Conservation (phyloP, 2,888 invertebrate species). For the Chrysomela aeneicollis region DNA sequence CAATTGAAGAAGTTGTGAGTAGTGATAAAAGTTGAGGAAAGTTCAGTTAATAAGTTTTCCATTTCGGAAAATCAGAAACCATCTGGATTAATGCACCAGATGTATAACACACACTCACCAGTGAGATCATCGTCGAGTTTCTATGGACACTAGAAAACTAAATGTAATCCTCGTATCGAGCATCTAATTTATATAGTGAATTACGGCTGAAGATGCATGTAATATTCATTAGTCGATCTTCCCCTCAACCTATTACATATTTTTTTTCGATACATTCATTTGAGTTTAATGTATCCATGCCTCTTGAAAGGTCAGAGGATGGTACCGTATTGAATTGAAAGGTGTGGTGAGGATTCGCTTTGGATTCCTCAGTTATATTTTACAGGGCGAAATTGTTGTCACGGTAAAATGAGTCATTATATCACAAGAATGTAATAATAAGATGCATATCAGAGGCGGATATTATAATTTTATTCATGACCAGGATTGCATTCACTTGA, state of each 20-base stretch:
- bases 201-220: constrained; percentile 23
- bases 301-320: constrained; percentile 36
- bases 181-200: constrained; percentile 32
- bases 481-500: background rate
- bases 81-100: no score
- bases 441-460: background rate
- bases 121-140: constrained; percentile 29
- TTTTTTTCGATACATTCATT: constrained; percentile 39
- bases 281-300: constrained; percentile 33
- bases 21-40: no score
- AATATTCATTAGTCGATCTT: constrained; percentile 24
- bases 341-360: constrained; percentile 35
- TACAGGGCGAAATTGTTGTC: constrained; percentile 7
- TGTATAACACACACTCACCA: constrained; percentile 30
- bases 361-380: constrained; percentile 7
- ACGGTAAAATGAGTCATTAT: constrained; percentile 4
- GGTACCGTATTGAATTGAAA: constrained; percentile 33
- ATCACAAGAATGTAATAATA: background rate
- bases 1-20: no score
- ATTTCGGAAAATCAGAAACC: no score
- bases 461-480: background rate
- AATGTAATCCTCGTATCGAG: constrained; percentile 26
- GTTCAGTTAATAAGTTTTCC: no score
- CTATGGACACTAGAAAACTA: constrained; percentile 30
- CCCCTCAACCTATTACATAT: constrained; percentile 30